Evolutionary conservation across 2,888 invertebrate species (phyloP), one percentile per base, ranked within the genome.

Genomic region (Drosophila subquinaria): DNA sequence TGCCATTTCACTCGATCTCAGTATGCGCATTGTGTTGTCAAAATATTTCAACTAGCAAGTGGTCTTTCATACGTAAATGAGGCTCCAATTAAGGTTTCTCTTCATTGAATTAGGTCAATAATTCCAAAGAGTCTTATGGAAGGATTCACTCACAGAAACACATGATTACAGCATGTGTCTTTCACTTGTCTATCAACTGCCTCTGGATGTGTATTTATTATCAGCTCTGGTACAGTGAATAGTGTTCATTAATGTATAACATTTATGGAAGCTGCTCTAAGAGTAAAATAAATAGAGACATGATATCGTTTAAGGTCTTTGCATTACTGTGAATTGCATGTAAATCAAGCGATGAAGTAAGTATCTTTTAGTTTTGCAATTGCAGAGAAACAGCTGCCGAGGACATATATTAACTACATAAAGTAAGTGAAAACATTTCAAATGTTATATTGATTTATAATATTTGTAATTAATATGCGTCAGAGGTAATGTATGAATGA

Each of bases 61-160:
- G 42, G 23, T 56, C 59, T 60, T 50, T 63, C 65, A 66, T 79
- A 62, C 63, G 69, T 50, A 63, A 52, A 60, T 60, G 56, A 69
- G 62, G 55, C 20, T 48, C 38, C 51, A 65, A 69, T 65, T 65
- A 50, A 52, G 61, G 50, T 45, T 52, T 62, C 75, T 61, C 56
- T 48, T 61, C 33, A 40, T 43, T 27, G 15, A 38, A 33, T 53
- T 40, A 23, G 62, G 23, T 45, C 27, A 38, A 45, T 52, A 43
- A 50, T 50, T 23, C n/a, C 40, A 56, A n/a, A 15, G 47, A 45
- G 56, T 15, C 23, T 13, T 2, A n/a, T 60, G 9, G 10, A 11
- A 55, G 13, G n/a, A n/a, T 38, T n/a, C 4, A 52, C n/a, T 11
- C 13, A 59, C 23, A 48, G 40, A 45, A 9, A 60, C 13, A 27